Conservation (phyloP, 2,113 vertebrate species). For the Alouatta palliata region DNA sequence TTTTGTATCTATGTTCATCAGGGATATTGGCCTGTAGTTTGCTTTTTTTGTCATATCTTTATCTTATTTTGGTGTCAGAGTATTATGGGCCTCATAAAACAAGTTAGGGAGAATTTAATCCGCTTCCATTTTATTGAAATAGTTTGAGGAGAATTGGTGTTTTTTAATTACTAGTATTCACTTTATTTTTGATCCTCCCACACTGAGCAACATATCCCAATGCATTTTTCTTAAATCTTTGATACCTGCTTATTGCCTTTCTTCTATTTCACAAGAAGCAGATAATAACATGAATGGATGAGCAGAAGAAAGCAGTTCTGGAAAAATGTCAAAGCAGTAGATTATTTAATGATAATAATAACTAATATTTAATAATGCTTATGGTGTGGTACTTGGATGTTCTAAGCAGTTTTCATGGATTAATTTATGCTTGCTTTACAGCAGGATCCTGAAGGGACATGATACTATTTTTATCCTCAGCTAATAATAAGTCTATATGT, state of each 20-base stretch:
- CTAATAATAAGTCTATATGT: neutral
- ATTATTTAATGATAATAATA: neutral
- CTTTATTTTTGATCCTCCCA: neutral
- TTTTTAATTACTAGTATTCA: neutral
- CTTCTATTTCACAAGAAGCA: neutral
- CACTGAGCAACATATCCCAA: neutral
- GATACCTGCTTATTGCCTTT: neutral
- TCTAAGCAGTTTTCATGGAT: neutral
- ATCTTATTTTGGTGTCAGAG: neutral
- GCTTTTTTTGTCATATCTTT: neutral
- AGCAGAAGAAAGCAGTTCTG: neutral
- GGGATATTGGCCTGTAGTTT: neutral
- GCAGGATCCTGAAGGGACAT: neutral
- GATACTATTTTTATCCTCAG: neutral
- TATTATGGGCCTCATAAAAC: neutral
- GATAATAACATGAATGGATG: neutral
- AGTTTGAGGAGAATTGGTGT: neutral
- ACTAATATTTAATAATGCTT: neutral
- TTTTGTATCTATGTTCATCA: neutral
- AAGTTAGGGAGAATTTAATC: neutral
- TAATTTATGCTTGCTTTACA: neutral
- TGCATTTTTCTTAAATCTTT: neutral
- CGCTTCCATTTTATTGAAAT: neutral
- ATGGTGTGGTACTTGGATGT: neutral
- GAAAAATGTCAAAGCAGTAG: neutral